phyloP scores from a whole-genome alignment of 2,888 invertebrate genomes.

The Drosophila limbata region DNA sequence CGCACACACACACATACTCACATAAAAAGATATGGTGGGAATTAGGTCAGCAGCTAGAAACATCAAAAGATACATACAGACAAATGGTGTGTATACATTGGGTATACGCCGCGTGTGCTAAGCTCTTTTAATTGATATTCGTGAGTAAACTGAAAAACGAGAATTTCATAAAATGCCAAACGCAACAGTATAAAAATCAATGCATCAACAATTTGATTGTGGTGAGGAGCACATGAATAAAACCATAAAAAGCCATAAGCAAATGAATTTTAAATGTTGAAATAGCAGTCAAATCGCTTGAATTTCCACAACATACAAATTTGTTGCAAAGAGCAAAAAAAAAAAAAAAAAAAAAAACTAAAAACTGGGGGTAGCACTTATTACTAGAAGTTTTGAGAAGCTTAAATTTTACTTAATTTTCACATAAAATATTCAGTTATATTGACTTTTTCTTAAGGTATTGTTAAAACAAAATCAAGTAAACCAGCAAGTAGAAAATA shows the following conservation, averaged over 20 bases:
- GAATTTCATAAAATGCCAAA: constrained; percentile 7
- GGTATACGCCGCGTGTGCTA: constrained; percentile 35
- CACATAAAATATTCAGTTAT: background rate
- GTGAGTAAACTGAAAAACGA: constrained; percentile 12
- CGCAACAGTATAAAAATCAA: constrained; percentile 19
- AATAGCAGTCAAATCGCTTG: constrained; percentile 1
- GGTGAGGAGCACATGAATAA: constrained; percentile 15
- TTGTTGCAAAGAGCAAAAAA: constrained; percentile 5
- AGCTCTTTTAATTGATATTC: constrained; percentile 56
- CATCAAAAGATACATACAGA: background rate
- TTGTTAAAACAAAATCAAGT: background rate
- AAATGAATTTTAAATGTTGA: constrained; percentile 25
- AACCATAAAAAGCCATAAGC: background rate
- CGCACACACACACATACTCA: background rate
- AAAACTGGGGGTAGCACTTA: no score
- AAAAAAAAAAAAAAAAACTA: background rate
- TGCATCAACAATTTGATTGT: constrained; percentile 27
- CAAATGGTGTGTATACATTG: background rate
- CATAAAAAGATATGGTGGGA: constrained; percentile 2
- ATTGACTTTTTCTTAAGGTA: background rate
- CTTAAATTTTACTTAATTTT: no score
- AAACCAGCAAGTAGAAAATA: background rate
- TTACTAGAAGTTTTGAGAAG: no score
- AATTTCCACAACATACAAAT: constrained; percentile 16
- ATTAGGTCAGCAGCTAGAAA: constrained; percentile 35